A percentile compares a stretch with the other conserved stretches of the same genome.
Conservation (phyloP, 2,797 vertebrate species). For the Botia kubotai region DNA sequence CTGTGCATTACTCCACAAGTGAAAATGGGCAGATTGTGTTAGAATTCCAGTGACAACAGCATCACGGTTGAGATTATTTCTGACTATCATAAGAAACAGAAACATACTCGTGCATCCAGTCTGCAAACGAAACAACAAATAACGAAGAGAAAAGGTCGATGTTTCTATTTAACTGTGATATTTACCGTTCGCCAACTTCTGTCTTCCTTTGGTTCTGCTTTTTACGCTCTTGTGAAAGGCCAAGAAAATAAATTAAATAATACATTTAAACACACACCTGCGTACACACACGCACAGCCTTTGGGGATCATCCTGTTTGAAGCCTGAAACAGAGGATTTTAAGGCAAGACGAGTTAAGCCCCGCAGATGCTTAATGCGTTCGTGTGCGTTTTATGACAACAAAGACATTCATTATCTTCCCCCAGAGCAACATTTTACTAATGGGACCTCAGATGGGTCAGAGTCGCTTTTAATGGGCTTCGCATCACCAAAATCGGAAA, state of each 20-base stretch:
- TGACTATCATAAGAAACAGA: neutral
- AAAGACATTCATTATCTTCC: slow-evolving; percentile 25
- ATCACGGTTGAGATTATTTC: neutral
- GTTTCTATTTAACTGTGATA: neutral
- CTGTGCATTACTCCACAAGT: slow-evolving; percentile 19
- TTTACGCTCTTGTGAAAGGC: neutral
- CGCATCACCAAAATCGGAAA: slow-evolving; percentile 20
- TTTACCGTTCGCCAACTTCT: neutral
- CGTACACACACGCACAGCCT: slow-evolving; percentile 6
- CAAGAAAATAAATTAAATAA: neutral
- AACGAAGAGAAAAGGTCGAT: too few species aligned
- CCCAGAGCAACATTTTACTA: slow-evolving; percentile 33
- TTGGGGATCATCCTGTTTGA: slow-evolving; percentile 1
- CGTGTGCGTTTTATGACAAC: slow-evolving; percentile 30
- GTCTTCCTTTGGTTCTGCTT: neutral
- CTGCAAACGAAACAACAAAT: neutral
- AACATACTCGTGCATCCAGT: neutral
- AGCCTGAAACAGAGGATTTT: slow-evolving; percentile 8
- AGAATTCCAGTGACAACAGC: neutral
- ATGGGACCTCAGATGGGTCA: slow-evolving; percentile 31
- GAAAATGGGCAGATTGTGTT: slow-evolving; percentile 22
- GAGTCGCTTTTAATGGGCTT: slow-evolving; percentile 37
- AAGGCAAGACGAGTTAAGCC: neutral
- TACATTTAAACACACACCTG: neutral
- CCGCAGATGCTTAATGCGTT: slow-evolving; percentile 9